Evolutionary conservation across 2,113 vertebrate species (phyloP).

Genomic region (Physeter macrocephalus): DNA sequence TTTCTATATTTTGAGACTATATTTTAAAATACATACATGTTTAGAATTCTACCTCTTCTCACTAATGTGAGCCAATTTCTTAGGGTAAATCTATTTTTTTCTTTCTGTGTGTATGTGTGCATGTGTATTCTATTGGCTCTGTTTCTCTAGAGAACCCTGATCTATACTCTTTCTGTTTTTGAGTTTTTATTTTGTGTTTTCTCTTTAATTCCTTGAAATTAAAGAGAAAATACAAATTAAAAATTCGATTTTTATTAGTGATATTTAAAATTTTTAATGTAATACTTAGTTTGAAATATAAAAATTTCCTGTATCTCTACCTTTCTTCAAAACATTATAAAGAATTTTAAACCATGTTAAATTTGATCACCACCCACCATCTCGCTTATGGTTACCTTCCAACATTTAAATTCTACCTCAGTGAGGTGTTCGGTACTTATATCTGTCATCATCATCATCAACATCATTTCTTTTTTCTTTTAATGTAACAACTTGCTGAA

Average conservation of each 20-base stretch:
- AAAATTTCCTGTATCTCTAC: not conserved
- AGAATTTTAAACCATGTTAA: not conserved
- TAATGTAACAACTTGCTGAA: not conserved
- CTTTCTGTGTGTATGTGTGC: not conserved
- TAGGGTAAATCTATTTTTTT: not conserved
- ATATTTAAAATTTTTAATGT: not conserved
- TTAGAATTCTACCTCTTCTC: not conserved
- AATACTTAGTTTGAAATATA: not conserved
- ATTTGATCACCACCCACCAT: not conserved
- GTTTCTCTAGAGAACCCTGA: not conserved
- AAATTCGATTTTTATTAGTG: not conserved
- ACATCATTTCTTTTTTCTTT: not conserved
- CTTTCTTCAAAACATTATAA: not conserved
- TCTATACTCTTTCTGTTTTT: not conserved
- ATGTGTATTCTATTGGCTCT: not conserved
- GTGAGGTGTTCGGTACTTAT: not conserved
- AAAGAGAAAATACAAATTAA: too few species aligned
- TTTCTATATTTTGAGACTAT: not conserved
- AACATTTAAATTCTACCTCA: not conserved
- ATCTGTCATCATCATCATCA: not conserved
- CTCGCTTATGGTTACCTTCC: not conserved
- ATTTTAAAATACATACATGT: not conserved
- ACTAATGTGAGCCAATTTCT: not conserved
- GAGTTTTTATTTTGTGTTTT: not conserved
- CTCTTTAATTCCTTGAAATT: not conserved